A percentile compares a stretch with the other conserved stretches of the same genome.
These are phyloP conservation scores for Notodonta ziczac DNA, from an alignment of 2,888 invertebrate species.

Conservation along the genomic window DNA sequence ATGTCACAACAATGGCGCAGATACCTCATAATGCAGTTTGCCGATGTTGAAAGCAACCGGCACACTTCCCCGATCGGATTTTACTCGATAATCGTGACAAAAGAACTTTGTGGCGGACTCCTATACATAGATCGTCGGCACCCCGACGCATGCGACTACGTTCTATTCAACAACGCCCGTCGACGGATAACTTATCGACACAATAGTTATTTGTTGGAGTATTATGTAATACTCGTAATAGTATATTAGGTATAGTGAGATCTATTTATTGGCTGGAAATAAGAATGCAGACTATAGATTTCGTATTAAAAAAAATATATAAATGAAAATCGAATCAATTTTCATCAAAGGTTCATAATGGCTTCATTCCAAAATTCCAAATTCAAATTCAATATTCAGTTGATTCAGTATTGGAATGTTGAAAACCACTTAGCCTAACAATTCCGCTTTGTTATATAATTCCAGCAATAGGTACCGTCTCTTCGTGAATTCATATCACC, in stretches of 20 bases:
- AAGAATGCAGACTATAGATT: too few species aligned
- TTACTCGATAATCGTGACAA: slow-evolving; percentile 82
- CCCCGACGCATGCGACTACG: slow-evolving; percentile 56
- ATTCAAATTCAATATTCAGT: background rate
- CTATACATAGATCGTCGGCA: slow-evolving; percentile 46
- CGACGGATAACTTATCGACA: slow-evolving; percentile 60
- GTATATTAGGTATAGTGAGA: background rate
- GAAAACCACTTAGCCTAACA: slow-evolving; percentile 2
- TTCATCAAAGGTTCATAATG: too few species aligned
- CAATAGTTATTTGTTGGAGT: slow-evolving; percentile 51
- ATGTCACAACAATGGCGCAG: slow-evolving; percentile 67
- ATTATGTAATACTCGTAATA: background rate
- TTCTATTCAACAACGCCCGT: slow-evolving; percentile 61
- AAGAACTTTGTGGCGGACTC: slow-evolving; percentile 77
- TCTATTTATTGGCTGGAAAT: too few species aligned
- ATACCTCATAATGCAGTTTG: slow-evolving; percentile 83
- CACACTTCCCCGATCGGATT: slow-evolving; percentile 82
- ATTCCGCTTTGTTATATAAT: slow-evolving; percentile 10
- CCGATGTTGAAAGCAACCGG: slow-evolving; percentile 76
- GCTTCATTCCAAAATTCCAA: too few species aligned
- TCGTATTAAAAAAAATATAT: too few species aligned
- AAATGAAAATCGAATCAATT: too few species aligned
- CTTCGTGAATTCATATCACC: slow-evolving; percentile 51
- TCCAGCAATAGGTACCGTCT: slow-evolving; percentile 11
- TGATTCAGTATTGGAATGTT: background rate